Percentiles rank a stretch among this genome's conserved stretches.
Evolutionary conservation across 2,888 invertebrate genomes (phyloP).

Genomic region (Brenthis daphne): DNA sequence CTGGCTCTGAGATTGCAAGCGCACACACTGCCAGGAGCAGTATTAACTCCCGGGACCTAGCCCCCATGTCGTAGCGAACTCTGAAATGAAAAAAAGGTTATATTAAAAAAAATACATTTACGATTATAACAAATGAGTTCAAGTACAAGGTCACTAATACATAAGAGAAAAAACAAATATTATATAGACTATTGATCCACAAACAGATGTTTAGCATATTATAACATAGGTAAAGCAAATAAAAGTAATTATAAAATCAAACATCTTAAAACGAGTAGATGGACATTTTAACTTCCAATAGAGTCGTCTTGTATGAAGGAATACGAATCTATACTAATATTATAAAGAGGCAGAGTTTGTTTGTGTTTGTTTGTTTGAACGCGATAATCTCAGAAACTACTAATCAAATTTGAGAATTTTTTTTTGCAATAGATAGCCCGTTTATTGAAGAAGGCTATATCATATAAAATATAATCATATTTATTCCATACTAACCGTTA

Average conservation of each 20-base stretch:
- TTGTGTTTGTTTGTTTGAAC: no score
- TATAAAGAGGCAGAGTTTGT: no score
- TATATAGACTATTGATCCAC: not conserved
- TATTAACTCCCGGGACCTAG: slow-evolving; percentile 75
- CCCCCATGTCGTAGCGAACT: slow-evolving; percentile 78
- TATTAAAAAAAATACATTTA: slow-evolving; percentile 3
- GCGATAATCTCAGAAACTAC: no score
- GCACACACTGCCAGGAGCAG: slow-evolving; percentile 77
- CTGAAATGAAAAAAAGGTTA: slow-evolving; percentile 59
- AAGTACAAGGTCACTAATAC: slow-evolving; percentile 12
- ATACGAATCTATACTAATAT: no score
- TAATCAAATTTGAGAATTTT: no score
- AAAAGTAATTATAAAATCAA: not conserved
- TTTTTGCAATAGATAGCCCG: no score
- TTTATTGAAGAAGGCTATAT: no score
- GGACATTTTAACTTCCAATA: no score
- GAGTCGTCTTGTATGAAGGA: no score
- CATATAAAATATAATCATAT: no score
- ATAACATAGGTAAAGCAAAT: not conserved
- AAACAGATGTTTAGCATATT: not conserved
- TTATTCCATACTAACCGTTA: no score
- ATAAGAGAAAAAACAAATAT: not conserved
- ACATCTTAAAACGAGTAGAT: no score
- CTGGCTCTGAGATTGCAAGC: slow-evolving; percentile 64
- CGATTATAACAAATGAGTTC: slow-evolving; percentile 1